phyloP scores from a whole-genome alignment of 2,888 invertebrate species.

The Tipula confusa region DNA sequence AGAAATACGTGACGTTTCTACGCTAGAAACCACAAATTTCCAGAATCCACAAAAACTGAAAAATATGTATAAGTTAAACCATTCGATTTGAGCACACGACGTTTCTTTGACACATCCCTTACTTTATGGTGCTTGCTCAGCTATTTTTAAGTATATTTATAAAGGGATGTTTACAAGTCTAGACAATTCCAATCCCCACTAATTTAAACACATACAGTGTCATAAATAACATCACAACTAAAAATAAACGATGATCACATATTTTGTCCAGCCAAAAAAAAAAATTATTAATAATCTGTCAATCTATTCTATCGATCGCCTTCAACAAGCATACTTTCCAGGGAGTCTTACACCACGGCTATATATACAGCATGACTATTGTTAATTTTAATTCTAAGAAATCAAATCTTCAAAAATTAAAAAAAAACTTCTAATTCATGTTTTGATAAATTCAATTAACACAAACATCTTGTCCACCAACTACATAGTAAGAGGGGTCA shows the following conservation, averaged over 20 bases:
- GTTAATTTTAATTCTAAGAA: background rate
- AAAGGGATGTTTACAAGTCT: background rate
- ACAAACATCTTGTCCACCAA: background rate
- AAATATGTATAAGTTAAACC: too few species aligned
- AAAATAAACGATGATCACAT: background rate
- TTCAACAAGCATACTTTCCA: background rate
- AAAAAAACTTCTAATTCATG: background rate
- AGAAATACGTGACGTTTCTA: too few species aligned
- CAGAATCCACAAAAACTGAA: too few species aligned
- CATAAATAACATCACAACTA: background rate
- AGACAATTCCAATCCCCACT: background rate
- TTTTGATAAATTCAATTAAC: constrained; percentile 20
- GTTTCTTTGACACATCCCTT: too few species aligned
- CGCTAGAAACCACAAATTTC: too few species aligned
- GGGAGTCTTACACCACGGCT: background rate
- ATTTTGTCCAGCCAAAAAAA: background rate
- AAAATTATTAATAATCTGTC: background rate
- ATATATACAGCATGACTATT: background rate
- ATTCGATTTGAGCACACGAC: too few species aligned
- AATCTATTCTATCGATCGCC: background rate
- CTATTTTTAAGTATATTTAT: too few species aligned
- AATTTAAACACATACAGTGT: background rate
- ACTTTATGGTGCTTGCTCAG: too few species aligned
- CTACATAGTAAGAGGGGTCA: background rate
- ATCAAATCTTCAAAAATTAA: background rate